Evolutionary conservation across 1,140 invertebrate species (phyloP), one percentile per base, ranked within the genome.

Genomic region (Aleiodes sp.): DNA sequence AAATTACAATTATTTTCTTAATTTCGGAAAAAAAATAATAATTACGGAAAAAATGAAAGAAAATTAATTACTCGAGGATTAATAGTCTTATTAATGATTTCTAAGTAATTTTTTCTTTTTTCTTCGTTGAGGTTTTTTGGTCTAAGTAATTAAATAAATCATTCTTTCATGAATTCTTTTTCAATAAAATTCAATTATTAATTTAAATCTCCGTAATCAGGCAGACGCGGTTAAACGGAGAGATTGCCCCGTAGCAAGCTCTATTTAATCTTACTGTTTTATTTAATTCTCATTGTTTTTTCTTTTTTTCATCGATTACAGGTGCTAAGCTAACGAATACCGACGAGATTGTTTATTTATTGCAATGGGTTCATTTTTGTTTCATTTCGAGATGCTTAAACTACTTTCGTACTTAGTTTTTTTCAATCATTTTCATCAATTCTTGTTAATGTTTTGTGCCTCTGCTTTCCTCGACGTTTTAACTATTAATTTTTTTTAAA

Each of bases 61-160:
- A n/a, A n/a, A n/a, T n/a, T n/a, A n/a, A n/a, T n/a, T n/a, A n/a
- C n/a, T n/a, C n/a, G n/a, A n/a, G n/a, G n/a, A n/a, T n/a, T n/a
- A n/a, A n/a, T n/a, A n/a, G n/a, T n/a, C n/a, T n/a, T n/a, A n/a
- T n/a, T n/a, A n/a, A n/a, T n/a, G n/a, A n/a, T n/a, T n/a, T n/a
- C n/a, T n/a, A n/a, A n/a, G n/a, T n/a, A n/a, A n/a, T n/a, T n/a
- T 56, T 59, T 70, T 41, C 59, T 52, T 70, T 60, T 60, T 70
- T 41, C 76, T 81, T 77, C 71, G 73, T 78, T 79, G 77, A 77
- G 78, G 74, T 70, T 73, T 78, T n/a, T 52, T 16, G 21, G 9
- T 52, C 61, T 41, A 69, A 69, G 29, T 69, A 43, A 56, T 52
- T 56, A 61, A 65, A 71, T 63, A 29, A 62, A 70, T 43, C 63